Evolutionary conservation across 2,888 invertebrate genomes (phyloP), one percentile per base, ranked within the genome.

Genomic region (Torymus auratus): DNA sequence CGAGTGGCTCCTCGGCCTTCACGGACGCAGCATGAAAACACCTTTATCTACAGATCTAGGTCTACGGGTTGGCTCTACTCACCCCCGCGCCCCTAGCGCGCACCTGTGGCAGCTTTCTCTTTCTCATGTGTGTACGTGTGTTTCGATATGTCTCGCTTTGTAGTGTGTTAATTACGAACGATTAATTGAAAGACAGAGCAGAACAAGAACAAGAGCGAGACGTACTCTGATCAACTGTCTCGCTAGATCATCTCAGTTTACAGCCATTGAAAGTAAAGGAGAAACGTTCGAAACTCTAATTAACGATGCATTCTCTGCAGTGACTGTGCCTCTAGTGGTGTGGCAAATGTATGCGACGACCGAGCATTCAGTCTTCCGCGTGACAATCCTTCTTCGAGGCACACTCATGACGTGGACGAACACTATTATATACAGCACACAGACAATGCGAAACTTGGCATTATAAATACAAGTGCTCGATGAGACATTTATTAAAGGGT

Each of bases 31-130:
- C 91, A 90, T 90, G 90, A 90, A 90, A 91, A 90, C 88, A 90
- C 87, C 88, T 88, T 88, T 87, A 87, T 88, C 90, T 90, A 91
- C 89, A 90, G 85, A 88, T 89, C 90, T 90, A 90, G 58, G 86
- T 88, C 90, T 91, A 91, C 89, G 15, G 15, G 14, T 53, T 84
- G 86, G 77, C 85, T 73, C 86, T 88, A 89, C 89, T 89, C 88
- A 89, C 88, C 89, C 85, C 15, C 15, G 60, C 41, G 0, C 58
- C 15, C 69, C 14, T 15, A 14, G 15, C 5, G 20, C 64, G 7
- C 13, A 61, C 14, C 12, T 69, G 11, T 41, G 55, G 12, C 1
- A 41, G 15, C 28, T 55, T n/a, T 41, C 15, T 15, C 4, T 15
- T 20, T 20, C 55, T 7, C 52, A n/a, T n/a, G 4, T 17, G 41